Base-by-base conservation (phyloP, 2,888 invertebrate genomes). In the Pimpla rufipes region DNA sequence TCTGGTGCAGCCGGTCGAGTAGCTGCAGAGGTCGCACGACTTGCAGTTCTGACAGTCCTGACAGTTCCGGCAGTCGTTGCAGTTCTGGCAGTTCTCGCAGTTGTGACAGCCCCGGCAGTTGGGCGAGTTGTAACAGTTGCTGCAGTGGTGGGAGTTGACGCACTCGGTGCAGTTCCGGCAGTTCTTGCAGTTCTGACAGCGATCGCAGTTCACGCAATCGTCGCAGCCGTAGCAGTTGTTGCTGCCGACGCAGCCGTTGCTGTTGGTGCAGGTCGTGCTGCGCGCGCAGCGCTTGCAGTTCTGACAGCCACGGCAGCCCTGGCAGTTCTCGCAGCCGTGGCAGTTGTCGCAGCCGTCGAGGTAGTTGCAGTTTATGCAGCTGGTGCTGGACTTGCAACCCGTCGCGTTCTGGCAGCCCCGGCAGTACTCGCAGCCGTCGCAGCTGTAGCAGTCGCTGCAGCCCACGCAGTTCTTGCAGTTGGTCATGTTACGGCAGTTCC, bases 381-480 rank as follows among this genome's bases (percentile, higher is more conserved):
- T 47, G 0, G 13, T n/a, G 47, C 47, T n/a, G n/a, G 11, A n/a
- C n/a, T 13, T n/a, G n/a, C n/a, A 47, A 5, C n/a, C n/a, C 47
- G n/a, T n/a, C 11, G n/a, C 11, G n/a, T n/a, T 47, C 11, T n/a
- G n/a, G n/a, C 47, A 47, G 47, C n/a, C n/a, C n/a, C n/a, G 11
- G n/a, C 47, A 47, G n/a, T 47, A n/a, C 11, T 47, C n/a, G 5
- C 29, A 29, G 5, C 29, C 29, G 29, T 29, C 29, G n/a, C 47
- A 47, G 47, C n/a, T 5, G 5, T 11, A n/a, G n/a, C 47, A 47
- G n/a, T 47, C 47, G n/a, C 5, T 47, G 47, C 47, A 47, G 47
- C n/a, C n/a, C 2, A n/a, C n/a, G 47, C 47, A 47, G 47, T 47
- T n/a, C 47, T n/a, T n/a, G n/a, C 47, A 47, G n/a, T 47, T 47